Percentiles rank a stretch among this genome's conserved stretches.
Conservation (phyloP, 2,888 invertebrate genomes). For the Cordylochernes scorpioides region DNA sequence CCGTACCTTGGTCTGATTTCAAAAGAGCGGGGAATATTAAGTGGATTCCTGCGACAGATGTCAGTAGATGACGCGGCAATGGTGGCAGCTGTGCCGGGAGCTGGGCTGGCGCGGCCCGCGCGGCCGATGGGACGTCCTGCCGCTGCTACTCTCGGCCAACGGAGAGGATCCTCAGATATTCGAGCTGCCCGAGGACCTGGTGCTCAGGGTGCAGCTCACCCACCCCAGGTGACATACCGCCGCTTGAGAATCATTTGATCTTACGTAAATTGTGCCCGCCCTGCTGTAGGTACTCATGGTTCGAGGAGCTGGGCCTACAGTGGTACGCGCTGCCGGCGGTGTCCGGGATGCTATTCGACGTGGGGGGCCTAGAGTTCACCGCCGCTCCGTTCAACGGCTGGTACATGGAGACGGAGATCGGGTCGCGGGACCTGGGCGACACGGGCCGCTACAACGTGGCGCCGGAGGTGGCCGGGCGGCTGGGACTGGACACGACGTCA, state of each 20-base stretch:
- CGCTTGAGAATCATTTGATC: neutral
- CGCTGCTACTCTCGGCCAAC: constrained; percentile 66
- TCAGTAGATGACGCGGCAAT: no score
- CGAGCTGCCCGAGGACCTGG: constrained; percentile 61
- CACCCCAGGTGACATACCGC: constrained; percentile 55
- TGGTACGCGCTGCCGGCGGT: constrained; percentile 84
- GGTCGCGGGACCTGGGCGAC: constrained; percentile 71
- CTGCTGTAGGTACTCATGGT: constrained; percentile 49
- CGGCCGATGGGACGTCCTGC: constrained; percentile 61
- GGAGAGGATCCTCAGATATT: constrained; percentile 93
- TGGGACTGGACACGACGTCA: constrained; percentile 66
- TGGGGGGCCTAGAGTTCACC: constrained; percentile 76
- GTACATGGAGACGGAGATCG: constrained; percentile 95
- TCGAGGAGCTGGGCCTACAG: constrained; percentile 48
- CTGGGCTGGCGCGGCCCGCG: constrained; percentile 64
- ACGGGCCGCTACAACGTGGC: constrained; percentile 43
- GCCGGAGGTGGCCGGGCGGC: constrained; percentile 45
- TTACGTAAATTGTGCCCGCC: neutral
- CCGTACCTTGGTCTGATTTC: no score
- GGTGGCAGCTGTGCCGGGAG: constrained; percentile 45
- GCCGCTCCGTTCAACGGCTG: constrained; percentile 85
- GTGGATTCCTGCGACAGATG: no score
- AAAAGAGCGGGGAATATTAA: no score
- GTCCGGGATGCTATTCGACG: constrained; percentile 72
- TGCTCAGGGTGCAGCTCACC: constrained; percentile 53